Evolutionary conservation across 2,888 invertebrate species (phyloP).

Genomic region (Ecliptopera silaceata): DNA sequence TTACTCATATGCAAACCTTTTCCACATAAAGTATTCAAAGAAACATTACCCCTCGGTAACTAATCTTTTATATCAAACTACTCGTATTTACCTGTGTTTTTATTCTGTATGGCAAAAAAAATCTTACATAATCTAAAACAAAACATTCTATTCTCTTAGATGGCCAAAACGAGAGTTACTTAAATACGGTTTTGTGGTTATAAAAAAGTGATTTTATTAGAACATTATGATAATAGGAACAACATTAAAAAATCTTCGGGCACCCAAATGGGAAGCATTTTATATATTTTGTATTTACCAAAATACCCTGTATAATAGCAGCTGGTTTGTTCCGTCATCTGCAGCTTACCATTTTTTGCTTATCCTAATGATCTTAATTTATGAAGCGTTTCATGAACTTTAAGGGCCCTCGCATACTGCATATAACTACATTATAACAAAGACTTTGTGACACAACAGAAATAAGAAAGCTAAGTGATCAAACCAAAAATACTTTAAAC

Average conservation of each 20-base stretch:
- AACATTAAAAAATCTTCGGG: background rate
- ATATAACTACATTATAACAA: too few relatives aligned
- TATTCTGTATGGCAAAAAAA: too few relatives aligned
- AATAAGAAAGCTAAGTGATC: too few relatives aligned
- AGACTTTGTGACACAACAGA: too few relatives aligned
- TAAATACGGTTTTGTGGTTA: too few relatives aligned
- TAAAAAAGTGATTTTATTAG: background rate
- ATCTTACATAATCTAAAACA: too few relatives aligned
- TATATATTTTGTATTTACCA: conserved; percentile 20
- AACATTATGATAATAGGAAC: background rate
- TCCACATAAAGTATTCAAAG: background rate
- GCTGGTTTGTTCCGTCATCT: conserved; percentile 33
- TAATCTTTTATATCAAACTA: background rate
- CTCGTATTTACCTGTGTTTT: too few relatives aligned
- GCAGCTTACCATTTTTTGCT: conserved; percentile 39
- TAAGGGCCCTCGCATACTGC: too few relatives aligned
- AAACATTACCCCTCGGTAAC: background rate
- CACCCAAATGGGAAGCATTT: background rate
- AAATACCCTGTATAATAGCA: conserved; percentile 28
- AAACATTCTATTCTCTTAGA: too few relatives aligned
- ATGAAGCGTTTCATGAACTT: conserved; percentile 34
- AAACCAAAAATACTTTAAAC: too few relatives aligned
- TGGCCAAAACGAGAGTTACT: too few relatives aligned
- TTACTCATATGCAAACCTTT: conserved; percentile 5
- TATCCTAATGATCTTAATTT: conserved; percentile 42